Base-by-base conservation (phyloP, 2,797 vertebrate genomes). In the Melanotaenia trifasciata region DNA sequence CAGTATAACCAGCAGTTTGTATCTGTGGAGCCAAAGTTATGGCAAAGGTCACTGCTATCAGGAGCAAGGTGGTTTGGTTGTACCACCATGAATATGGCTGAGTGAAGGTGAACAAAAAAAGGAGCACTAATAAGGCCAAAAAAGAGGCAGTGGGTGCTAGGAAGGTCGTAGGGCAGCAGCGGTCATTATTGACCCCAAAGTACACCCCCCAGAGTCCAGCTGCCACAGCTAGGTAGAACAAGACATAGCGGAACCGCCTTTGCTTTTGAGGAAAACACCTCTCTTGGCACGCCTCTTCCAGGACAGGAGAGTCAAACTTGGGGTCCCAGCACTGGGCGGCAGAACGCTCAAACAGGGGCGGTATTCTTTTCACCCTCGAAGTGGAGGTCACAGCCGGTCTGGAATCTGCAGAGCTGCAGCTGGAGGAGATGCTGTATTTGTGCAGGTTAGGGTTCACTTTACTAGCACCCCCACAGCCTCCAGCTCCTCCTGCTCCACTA, bases 291-390 rank as follows among this genome's bases (percentile, higher is more conserved):
- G 97, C 98, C 84, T 98, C 97, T 80, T 99, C 98, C 83, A 99
- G 90, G 79, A 97, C 96, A 62, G 95, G 85, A 0, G 98, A 99
- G 93, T 99, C 97, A 50, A 99, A 99, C 86, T 96, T 96, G 75
- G 97, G 98, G 92, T 98, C 95, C 97, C 97, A 99, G 95, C 97
- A 99, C 70, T 96, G 96, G 26, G 95, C 94, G 0, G 97, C 97
- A 0, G 98, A 98, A 87, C 97, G 94, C 76, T 99, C 98, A 20
- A 99, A 99, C 64, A 99, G 94, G 72, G 96, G 97, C 0, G 97
- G 97, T 78, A 94, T 94, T 83, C 85, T 92, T 2, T 80, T 92
- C 43, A 89, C 89, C 82, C 94, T 93, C 20, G 89, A 69, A 0
- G 89, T 67, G 16, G 91, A 84, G 35, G 90, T 93, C 24, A 90